Conservation (phyloP, 2,888 invertebrate species). For the Cancer borealis region DNA sequence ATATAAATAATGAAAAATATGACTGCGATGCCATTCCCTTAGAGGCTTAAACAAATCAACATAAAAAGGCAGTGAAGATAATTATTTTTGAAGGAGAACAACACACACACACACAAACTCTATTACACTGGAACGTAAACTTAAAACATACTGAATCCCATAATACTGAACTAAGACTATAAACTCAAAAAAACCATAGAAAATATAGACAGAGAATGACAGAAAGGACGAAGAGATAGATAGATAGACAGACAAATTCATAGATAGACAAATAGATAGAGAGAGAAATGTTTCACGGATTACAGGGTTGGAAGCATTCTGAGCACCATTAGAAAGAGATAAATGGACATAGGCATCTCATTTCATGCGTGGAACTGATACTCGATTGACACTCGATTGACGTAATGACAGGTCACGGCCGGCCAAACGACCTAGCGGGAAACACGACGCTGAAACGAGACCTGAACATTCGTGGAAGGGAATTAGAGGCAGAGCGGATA, state of each 20-base stretch:
- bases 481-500: background rate
- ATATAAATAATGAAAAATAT: no score
- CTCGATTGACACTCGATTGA: conserved; percentile 12
- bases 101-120: background rate
- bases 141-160: no score
- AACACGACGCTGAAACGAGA: background rate
- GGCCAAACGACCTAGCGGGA: background rate
- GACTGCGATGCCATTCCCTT: no score
- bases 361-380: background rate
- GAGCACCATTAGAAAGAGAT: background rate
- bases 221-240: no score
- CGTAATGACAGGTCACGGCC: background rate
- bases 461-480: background rate
- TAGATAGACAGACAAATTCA: background rate
- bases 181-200: no score
- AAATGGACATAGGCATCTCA: background rate
- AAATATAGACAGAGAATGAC: background rate
- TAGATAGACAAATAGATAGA: background rate
- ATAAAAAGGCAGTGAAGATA: background rate
- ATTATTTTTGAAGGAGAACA: background rate
- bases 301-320: background rate
- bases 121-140: background rate
- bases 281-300: background rate
- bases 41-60: no score
- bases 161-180: no score